Evolutionary conservation across 1,140 invertebrate genomes (phyloP).

Genomic region (Harpegnathos saltator): DNA sequence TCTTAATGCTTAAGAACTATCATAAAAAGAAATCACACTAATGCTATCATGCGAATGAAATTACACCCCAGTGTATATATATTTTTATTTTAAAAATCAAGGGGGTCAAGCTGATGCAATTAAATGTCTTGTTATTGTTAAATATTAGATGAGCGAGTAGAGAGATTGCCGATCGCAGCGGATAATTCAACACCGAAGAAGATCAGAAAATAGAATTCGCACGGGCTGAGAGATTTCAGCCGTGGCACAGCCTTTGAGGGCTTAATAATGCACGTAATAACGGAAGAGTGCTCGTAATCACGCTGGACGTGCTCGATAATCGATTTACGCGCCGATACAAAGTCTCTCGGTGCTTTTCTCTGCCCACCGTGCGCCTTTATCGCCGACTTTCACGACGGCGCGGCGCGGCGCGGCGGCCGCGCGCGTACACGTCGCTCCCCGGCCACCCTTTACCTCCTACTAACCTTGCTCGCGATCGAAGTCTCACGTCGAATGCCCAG

Average conservation of each 20-base stretch:
- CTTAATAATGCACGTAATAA: slow-evolving; percentile 9
- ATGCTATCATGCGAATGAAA: no score
- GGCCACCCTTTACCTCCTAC: slow-evolving; percentile 54
- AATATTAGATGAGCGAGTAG: no score
- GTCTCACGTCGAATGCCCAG: slow-evolving; percentile 1
- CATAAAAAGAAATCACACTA: no score
- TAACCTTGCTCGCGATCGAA: slow-evolving; percentile 49
- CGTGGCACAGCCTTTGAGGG: no score
- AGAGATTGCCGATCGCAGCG: no score
- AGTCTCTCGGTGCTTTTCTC: slow-evolving; percentile 26
- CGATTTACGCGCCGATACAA: slow-evolving; percentile 37
- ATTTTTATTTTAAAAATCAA: no score
- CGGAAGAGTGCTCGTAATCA: slow-evolving; percentile 21
- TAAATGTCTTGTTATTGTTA: no score
- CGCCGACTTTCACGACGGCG: slow-evolving; percentile 41
- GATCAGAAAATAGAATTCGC: no score
- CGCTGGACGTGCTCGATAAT: slow-evolving; percentile 35
- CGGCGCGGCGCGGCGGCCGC: not conserved
- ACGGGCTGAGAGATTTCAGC: not conserved
- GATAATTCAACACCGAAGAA: no score
- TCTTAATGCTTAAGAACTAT: no score
- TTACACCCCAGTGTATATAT: no score
- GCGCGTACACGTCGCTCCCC: slow-evolving; percentile 26
- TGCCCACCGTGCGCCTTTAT: slow-evolving; percentile 12
- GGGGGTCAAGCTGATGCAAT: no score